phyloP scores from a whole-genome alignment of 2,797 vertebrate genomes.

The Notoglanidium macrostoma region DNA sequence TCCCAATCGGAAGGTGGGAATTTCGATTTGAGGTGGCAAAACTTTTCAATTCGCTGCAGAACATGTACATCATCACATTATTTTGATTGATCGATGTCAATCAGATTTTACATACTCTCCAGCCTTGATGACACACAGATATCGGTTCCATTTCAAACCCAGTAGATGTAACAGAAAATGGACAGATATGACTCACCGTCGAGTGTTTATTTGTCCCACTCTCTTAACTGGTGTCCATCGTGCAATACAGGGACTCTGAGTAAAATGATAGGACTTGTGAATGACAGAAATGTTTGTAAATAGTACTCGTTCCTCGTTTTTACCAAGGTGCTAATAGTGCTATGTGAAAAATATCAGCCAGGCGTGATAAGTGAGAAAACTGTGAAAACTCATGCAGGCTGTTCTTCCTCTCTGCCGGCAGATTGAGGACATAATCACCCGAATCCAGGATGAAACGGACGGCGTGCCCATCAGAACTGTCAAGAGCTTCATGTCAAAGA shows the following conservation, averaged over 20 bases:
- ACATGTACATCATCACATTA: no score
- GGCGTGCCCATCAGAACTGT: constrained; percentile 95
- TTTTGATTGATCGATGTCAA: background rate
- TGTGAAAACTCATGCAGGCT: background rate
- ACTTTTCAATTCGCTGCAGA: background rate
- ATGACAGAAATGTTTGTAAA: constrained; percentile 2
- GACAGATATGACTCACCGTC: background rate
- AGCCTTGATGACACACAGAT: background rate
- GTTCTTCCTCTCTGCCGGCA: constrained; percentile 60
- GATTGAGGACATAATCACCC: constrained; percentile 94
- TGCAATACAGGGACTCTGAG: background rate
- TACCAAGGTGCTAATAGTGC: background rate
- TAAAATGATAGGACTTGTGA: background rate
- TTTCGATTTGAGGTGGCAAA: background rate
- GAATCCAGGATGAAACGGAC: constrained; percentile 93
- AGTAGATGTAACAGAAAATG: background rate
- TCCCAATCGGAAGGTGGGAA: background rate
- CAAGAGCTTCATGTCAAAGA: constrained; percentile 99
- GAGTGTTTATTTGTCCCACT: background rate
- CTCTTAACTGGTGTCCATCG: background rate
- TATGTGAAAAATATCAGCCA: background rate
- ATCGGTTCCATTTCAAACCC: background rate
- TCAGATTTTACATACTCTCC: background rate
- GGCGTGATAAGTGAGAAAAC: background rate
- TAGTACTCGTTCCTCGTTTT: background rate